Evolutionary conservation across 23 tunicate species (phyloP).

Genomic region (Corella eumyota): DNA sequence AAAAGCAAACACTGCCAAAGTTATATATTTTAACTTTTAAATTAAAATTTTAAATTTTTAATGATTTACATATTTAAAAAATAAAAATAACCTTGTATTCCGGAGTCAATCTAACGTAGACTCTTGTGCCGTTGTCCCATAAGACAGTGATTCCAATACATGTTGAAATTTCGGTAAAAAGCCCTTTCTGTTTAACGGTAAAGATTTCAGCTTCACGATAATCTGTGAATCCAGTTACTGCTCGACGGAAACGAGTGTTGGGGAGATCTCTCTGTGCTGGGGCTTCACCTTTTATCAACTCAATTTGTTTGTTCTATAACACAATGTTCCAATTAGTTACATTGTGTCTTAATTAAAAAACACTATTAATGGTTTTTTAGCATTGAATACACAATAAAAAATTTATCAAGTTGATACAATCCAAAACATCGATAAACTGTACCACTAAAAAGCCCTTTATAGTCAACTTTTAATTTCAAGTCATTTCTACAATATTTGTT

Average conservation of each 20-base stretch:
- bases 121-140: constrained; percentile 53
- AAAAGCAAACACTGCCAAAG: too few species aligned
- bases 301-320: constrained; percentile 32
- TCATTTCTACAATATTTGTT: too few species aligned
- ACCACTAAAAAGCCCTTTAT: too few species aligned
- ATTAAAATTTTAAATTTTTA: background rate
- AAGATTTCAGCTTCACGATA: constrained; percentile 34
- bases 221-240: constrained; percentile 49
- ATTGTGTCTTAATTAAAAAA: too few species aligned
- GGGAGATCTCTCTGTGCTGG: constrained; percentile 3
- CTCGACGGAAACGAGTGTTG: constrained; percentile 25
- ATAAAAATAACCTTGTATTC: constrained; percentile 22
- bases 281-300: constrained; percentile 24
- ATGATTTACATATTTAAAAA: background rate
- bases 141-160: constrained; percentile 48
- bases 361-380: too few species aligned
- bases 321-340: too few species aligned
- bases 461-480: too few species aligned
- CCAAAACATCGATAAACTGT: too few species aligned
- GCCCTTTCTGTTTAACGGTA: constrained; percentile 54
- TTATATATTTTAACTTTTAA: too few species aligned
- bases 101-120: constrained; percentile 41
- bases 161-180: constrained; percentile 44
- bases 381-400: too few species aligned
- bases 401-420: too few species aligned